Conservation (phyloP, 2,888 invertebrate species). For the Pelosia muscerda region DNA sequence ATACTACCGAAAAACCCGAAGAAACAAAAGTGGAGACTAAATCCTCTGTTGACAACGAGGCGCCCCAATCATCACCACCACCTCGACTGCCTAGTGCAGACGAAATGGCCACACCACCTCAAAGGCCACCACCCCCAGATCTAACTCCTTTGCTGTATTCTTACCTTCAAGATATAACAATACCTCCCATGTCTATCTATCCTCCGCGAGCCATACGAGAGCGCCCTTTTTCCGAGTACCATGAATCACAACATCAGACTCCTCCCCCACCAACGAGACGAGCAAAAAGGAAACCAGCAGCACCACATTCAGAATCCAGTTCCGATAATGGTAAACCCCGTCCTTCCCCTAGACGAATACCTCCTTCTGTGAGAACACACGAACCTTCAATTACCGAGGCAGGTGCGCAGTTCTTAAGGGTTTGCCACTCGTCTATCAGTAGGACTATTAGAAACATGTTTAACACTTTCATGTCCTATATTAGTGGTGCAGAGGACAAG, state of each 20-base stretch:
- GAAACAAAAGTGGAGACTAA: constrained; percentile 46
- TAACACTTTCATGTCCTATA: constrained; percentile 87
- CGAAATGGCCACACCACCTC: constrained; percentile 67
- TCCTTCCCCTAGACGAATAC: constrained; percentile 73
- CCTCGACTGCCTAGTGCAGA: constrained; percentile 58
- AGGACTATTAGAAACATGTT: constrained; percentile 90
- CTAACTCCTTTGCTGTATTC: constrained; percentile 81
- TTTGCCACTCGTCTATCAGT: constrained; percentile 89
- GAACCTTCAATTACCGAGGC: constrained; percentile 90
- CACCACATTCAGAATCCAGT: constrained; percentile 81
- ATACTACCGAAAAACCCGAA: constrained; percentile 39
- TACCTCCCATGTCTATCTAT: constrained; percentile 82
- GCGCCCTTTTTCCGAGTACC: constrained; percentile 69
- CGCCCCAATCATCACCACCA: constrained; percentile 47
- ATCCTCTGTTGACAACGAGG: constrained; percentile 35
- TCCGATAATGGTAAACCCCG: constrained; percentile 83
- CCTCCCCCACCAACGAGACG: constrained; percentile 82
- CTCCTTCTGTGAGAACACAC: constrained; percentile 75
- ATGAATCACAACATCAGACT: constrained; percentile 70
- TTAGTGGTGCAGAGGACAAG: constrained; percentile 89
- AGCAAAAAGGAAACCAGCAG: constrained; percentile 76
- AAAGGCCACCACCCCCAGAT: constrained; percentile 82
- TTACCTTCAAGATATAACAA: constrained; percentile 85
- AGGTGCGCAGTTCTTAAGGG: constrained; percentile 90
- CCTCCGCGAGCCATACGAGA: constrained; percentile 75